Base-by-base conservation (phyloP, 2,888 invertebrate species). In the Teleiodes luculella region DNA sequence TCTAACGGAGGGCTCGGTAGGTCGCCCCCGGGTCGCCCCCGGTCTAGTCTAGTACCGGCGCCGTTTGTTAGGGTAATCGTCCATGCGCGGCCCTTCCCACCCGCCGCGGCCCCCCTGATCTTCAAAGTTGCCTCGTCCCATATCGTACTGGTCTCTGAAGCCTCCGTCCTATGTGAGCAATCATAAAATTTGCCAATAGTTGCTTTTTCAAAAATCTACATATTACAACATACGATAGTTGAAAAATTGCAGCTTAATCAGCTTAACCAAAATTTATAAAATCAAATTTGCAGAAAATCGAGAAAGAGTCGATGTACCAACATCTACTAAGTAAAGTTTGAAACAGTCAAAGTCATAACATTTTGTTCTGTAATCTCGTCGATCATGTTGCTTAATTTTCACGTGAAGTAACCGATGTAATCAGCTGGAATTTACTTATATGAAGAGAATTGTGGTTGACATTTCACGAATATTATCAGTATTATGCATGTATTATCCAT, bases 11-110 rank as follows among this genome's bases (percentile, higher is more conserved):
- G 60, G 64, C 65, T 57, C 39, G 49, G 48, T 57, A 56, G 56
- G 56, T 35, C 2, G 13, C 4, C 39, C 8, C 28, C 2, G 3
- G 13, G 4, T n/a, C 36, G 39, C 39, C 10, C 39, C 16, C 16
- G 39, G 39, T 1, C 8, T 2, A 11, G 31, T 36, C 87, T 91
- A 93, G 78, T 91, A 93, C 63, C 93, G 92, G 74, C 93, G 91
- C 66, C 93, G 91, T 86, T 92, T 93, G 84, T 91, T 91, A 71
- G 92, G 92, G 80, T 86, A 93, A 86, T 92, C 92, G 63, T 93
- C 93, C 78, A 89, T 81, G 78, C 88, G 88, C 64, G 83, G 78
- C 63, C 90, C 90, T 58, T 91, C 91, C 83, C 92, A 90, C 76
- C 91, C 91, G 72, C 90, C 91, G 72, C 90, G 90, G 74, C 87